Evolutionary conservation across 2,888 invertebrate species (phyloP).

Genomic region (Formica aserva): DNA sequence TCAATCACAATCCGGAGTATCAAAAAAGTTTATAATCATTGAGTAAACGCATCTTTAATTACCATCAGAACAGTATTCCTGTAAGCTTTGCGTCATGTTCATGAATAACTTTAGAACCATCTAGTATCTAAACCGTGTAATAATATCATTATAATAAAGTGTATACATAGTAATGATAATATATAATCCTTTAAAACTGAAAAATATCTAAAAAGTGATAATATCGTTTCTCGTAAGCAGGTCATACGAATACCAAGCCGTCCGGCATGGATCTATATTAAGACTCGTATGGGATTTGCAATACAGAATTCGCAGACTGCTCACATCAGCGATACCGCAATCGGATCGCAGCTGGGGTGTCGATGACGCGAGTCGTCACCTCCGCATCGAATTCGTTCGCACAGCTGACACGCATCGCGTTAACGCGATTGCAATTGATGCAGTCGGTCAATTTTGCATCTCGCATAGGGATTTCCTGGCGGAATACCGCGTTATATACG

Average conservation of each 20-base stretch:
- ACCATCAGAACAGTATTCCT: not conserved
- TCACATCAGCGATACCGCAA: conserved; percentile 11
- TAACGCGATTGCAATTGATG: conserved; percentile 62
- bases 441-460: conserved; percentile 53
- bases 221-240: not conserved
- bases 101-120: not conserved
- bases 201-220: not conserved
- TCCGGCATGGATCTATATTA: not conserved
- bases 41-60: not conserved
- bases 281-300: not conserved
- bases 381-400: conserved; percentile 29
- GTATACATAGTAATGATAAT: not conserved
- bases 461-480: conserved; percentile 42
- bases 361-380: conserved; percentile 35
- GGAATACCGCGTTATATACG: conserved; percentile 59
- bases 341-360: conserved; percentile 32
- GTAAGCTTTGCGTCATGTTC: not conserved
- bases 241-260: not conserved
- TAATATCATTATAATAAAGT: not conserved
- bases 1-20: not conserved
- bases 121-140: not conserved
- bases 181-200: not conserved
- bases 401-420: conserved; percentile 14
- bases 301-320: conserved; percentile 5
- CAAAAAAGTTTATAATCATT: not conserved